Conservation (phyloP, 2,797 vertebrate genomes). For the Rousettus madagascariensis region DNA sequence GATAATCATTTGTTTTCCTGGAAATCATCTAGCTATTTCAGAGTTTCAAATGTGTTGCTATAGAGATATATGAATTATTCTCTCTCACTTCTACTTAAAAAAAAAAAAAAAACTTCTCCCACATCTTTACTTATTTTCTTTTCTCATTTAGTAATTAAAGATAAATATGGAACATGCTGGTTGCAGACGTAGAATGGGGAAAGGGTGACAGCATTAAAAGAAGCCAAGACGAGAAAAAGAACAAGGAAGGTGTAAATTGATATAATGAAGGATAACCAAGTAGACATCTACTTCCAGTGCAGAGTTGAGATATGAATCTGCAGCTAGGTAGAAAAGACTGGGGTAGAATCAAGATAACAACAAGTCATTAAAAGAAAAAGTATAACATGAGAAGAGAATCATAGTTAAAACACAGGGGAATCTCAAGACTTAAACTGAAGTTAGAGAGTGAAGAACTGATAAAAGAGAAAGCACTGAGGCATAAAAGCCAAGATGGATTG, state of each 20-base stretch:
- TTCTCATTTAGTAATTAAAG: neutral
- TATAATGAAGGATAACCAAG: neutral
- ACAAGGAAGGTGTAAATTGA: neutral
- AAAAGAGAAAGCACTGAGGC: neutral
- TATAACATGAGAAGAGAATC: neutral
- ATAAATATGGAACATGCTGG: neutral
- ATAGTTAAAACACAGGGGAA: neutral
- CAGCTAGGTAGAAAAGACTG: neutral
- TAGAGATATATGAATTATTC: neutral
- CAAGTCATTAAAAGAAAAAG: neutral
- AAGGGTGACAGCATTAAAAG: neutral
- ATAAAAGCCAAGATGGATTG: neutral
- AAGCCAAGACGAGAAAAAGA: neutral
- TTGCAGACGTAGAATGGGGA: neutral
- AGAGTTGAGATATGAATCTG: neutral
- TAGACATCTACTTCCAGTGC: neutral
- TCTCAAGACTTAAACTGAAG: neutral
- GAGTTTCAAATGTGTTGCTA: neutral
- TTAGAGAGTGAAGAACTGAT: neutral
- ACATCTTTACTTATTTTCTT: neutral
- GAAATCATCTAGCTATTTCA: neutral
- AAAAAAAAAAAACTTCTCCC: neutral
- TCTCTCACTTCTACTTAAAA: neutral
- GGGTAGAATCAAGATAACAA: neutral
- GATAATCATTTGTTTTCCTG: neutral